These are phyloP conservation scores for Delphinapterus leucas DNA, from an alignment of 2,113 vertebrate species.

Conservation along the genomic window DNA sequence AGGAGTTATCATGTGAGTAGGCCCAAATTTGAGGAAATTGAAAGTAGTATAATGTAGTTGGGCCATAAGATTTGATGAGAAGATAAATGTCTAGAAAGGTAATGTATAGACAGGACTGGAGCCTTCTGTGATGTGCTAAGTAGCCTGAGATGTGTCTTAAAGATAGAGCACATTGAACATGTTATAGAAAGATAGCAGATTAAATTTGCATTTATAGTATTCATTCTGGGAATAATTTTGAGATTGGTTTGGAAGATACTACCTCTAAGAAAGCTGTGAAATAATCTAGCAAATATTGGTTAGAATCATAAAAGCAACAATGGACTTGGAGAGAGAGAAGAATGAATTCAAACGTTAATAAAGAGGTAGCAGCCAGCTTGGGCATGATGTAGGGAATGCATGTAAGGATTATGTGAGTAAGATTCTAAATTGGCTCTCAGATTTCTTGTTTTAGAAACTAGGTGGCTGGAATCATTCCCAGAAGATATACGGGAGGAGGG, in stretches of 20 bases:
- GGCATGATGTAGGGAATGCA: neutral
- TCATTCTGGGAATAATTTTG: neutral
- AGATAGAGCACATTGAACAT: neutral
- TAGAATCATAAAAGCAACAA: neutral
- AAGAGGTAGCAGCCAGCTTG: neutral
- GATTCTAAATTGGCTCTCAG: neutral
- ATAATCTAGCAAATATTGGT: neutral
- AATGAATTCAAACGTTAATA: neutral
- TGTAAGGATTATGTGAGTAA: neutral
- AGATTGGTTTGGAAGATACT: neutral
- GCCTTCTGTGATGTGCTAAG: neutral
- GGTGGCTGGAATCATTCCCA: neutral
- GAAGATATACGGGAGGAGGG: accelerated
- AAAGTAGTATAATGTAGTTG: neutral
- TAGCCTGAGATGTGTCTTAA: neutral
- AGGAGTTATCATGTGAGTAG: neutral
- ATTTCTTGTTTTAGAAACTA: neutral
- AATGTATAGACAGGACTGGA: neutral
- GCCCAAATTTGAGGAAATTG: neutral
- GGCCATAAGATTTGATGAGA: neutral
- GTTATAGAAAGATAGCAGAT: neutral
- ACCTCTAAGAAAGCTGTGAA: neutral
- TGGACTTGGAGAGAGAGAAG: neutral
- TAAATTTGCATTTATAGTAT: neutral
- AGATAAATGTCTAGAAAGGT: neutral